Base-by-base conservation (phyloP, 2,888 invertebrate genomes). In the Melanotus villosus region DNA sequence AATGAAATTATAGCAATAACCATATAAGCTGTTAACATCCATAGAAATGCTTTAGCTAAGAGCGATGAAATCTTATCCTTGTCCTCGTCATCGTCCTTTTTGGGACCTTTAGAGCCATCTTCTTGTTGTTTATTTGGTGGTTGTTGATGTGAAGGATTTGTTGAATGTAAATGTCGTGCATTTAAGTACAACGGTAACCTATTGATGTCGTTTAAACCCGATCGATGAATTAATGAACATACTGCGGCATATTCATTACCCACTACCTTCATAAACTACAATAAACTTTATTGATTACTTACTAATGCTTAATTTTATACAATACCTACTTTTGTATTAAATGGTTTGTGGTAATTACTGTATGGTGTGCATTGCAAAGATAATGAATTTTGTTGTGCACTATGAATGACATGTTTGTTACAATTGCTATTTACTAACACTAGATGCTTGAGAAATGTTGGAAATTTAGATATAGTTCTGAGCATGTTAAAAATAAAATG, bases 1-100 rank as follows among this genome's bases (percentile, higher is more conserved):
- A 93, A 82, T 0, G 93, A 91, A 72, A 93, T 88, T 64, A 92
- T 86, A n/a, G 92, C 89, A 21, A 93, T 89, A 30, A 93, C 87
- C 85, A 93, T 89, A 79, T 92, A 93, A 12, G 92, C 91, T 1
- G 92, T 91, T 23, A 93, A 84, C 88, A 93, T 89, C 93, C 94
- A 94, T 56, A 94, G 87, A n/a, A 91, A 88, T 0, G 91, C 92
- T 81, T 95, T 94, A 19, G 92, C 90, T 21, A 94, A 73, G 1
- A 94, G 83, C 0, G 93, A 90, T 0, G 91, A 89, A 72, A 93
- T 83, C 81, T 93, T 93, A 60, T 91, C 90, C 65, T 91, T 90
- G 67, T 91, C 89, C 62, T 92, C 90, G 56, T 90, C 88, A 70
- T 87, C 85, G 70, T 88, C 85, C 74, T 87, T 84, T 50, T 82